Base-by-base conservation (phyloP, 2,888 invertebrate genomes). In the Eilema caniola region DNA sequence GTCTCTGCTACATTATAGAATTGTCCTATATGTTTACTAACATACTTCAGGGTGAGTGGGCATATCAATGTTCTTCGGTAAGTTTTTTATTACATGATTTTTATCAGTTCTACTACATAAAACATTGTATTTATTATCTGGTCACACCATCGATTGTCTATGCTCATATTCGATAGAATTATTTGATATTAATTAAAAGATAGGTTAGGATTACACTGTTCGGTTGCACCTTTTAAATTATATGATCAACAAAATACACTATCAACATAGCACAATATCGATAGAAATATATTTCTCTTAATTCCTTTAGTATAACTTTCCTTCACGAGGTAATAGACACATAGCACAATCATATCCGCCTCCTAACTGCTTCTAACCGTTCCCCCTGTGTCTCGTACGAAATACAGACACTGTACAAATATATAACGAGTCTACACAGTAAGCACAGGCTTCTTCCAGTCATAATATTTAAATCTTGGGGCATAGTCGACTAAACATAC, bases 311-410 rank as follows among this genome's bases (percentile, higher is more conserved):
- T 86, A 83, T 85, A 88, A 89, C 88, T 88, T 89, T 91, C 91
- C 92, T 94, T 93, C 93, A 93, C 94, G 87, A 89, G 87, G 76
- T 56, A 66, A 65, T 79, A 84, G 81, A 87, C 86, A 88, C 87
- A 89, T 93, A 92, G 95, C 95, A 94, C 95, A 93, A 90, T 93
- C 94, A 92, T 88, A 77, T 89, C 92, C 84, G 86, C 88, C 85
- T 89, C 91, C 90, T 92, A 93, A 92, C 91, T 86, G 93, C 93
- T 92, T 89, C 84, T 88, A 76, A 77, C 81, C 67, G 78, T 74
- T 72, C 82, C 78, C 79, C 57, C 24, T 72, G 71, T 74, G 74
- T 81, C 79, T 78, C 66, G 61, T 61, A 73, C 66, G 64, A 71
- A 31, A 63, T 67, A 70, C 60, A 70, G 83, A 78, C 68, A 69